These are phyloP conservation scores for Gymnothorax reevesii DNA, from an alignment of 2,797 vertebrate genomes.

Conservation along the genomic window DNA sequence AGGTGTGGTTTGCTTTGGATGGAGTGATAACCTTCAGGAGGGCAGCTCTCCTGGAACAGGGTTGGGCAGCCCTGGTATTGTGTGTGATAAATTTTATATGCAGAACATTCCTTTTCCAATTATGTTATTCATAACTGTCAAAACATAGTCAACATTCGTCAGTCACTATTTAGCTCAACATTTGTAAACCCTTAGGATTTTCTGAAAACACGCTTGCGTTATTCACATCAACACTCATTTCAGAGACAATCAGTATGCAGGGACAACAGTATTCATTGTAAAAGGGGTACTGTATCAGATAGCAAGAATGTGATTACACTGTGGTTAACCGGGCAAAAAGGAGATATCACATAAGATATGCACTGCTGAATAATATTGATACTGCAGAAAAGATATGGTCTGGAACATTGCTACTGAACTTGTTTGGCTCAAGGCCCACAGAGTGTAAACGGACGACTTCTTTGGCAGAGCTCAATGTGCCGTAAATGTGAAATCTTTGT, in stretches of 20 bases:
- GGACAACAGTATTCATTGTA: neutral
- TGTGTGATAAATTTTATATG: no score
- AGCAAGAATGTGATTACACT: neutral
- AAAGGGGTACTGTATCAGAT: neutral
- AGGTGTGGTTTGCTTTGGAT: no score
- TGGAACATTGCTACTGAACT: slow-evolving; percentile 13
- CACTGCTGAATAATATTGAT: neutral
- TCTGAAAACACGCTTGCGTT: neutral
- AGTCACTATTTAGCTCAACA: no score
- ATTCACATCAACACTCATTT: neutral
- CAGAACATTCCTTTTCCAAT: no score
- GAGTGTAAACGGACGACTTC: slow-evolving; percentile 13
- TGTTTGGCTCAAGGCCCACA: neutral
- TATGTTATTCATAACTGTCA: neutral
- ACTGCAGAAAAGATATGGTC: neutral
- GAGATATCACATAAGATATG: slow-evolving; percentile 15
- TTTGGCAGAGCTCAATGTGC: slow-evolving; percentile 6
- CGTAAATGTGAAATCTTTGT: neutral
- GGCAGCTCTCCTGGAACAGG: no score
- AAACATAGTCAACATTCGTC: neutral
- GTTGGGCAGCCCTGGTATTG: no score
- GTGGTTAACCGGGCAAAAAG: slow-evolving; percentile 14
- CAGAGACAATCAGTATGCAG: neutral
- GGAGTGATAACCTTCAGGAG: no score
- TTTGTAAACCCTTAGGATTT: neutral